Percentiles rank a stretch among this genome's conserved stretches.
These are phyloP conservation scores for Pelmatolapia mariae DNA, from an alignment of 2,113 vertebrate genomes.

Conservation along the genomic window DNA sequence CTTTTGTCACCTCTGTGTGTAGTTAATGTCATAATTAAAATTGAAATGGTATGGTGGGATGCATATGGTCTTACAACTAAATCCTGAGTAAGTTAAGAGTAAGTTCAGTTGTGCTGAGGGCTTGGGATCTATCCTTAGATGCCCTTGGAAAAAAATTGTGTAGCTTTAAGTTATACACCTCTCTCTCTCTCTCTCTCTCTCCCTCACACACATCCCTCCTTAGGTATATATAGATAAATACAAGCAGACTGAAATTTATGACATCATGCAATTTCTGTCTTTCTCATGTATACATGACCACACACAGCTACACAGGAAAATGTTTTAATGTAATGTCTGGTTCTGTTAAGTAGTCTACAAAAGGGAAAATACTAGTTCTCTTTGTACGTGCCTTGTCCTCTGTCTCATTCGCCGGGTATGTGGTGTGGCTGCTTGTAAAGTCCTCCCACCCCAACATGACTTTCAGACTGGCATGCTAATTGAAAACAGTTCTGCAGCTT, in stretches of 20 bases:
- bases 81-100: not conserved
- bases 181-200: not conserved
- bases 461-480: slow-evolving; percentile 73
- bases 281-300: not conserved
- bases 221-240: not conserved
- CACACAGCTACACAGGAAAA: not conserved
- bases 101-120: not conserved
- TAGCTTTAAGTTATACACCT: not conserved
- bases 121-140: slow-evolving; percentile 18
- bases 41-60: not conserved
- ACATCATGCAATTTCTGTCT: not conserved
- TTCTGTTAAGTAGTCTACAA: not conserved
- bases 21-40: not conserved
- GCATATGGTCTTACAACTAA: not conserved
- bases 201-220: not conserved
- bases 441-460: slow-evolving; percentile 51
- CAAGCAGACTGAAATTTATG: not conserved
- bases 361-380: not conserved
- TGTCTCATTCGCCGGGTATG: not conserved
- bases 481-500: slow-evolving; percentile 74
- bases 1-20: not conserved
- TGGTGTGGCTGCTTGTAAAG: slow-evolving; percentile 56
- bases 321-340: not conserved
- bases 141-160: not conserved
- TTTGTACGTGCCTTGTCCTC: not conserved